phyloP scores from a whole-genome alignment of 2,113 vertebrate species.

The Amphiprion ocellaris region DNA sequence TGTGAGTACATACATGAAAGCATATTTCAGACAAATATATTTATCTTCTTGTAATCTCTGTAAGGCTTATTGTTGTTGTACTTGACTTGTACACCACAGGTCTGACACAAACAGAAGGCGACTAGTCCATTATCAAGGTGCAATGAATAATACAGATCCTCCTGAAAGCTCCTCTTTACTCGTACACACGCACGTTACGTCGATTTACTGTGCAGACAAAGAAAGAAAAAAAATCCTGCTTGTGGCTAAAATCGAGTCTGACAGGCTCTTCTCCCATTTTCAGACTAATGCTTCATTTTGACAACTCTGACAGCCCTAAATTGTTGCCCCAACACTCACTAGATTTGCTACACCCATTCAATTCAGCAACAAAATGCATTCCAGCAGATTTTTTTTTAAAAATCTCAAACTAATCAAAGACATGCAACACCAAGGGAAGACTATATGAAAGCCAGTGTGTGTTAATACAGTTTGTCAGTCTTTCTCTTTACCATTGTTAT shows the following conservation, averaged over 20 bases:
- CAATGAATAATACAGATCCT: slow-evolving; percentile 71
- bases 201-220: slow-evolving; percentile 35
- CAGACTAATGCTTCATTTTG: slow-evolving; percentile 51
- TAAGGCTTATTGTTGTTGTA: slow-evolving; percentile 5
- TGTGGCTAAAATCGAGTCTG: slow-evolving; percentile 58
- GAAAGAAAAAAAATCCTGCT: slow-evolving; percentile 5
- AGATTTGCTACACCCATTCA: slow-evolving; percentile 43
- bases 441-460: background rate
- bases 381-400: slow-evolving; percentile 9
- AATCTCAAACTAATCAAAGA: slow-evolving; percentile 15
- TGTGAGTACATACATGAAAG: background rate
- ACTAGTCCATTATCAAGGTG: slow-evolving; percentile 56
- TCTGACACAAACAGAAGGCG: slow-evolving; percentile 15
- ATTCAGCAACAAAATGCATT: slow-evolving; percentile 34
- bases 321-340: slow-evolving; percentile 42
- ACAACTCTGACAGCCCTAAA: slow-evolving; percentile 60
- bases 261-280: slow-evolving; percentile 61
- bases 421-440: background rate
- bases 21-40: slow-evolving; percentile 6
- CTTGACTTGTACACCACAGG: background rate
- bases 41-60: slow-evolving; percentile 13
- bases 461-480: background rate
- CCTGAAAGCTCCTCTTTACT: slow-evolving; percentile 49
- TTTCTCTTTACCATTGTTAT: background rate
- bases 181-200: background rate